Conservation (phyloP, 2,888 invertebrate genomes). For the Spisula subtruncata region DNA sequence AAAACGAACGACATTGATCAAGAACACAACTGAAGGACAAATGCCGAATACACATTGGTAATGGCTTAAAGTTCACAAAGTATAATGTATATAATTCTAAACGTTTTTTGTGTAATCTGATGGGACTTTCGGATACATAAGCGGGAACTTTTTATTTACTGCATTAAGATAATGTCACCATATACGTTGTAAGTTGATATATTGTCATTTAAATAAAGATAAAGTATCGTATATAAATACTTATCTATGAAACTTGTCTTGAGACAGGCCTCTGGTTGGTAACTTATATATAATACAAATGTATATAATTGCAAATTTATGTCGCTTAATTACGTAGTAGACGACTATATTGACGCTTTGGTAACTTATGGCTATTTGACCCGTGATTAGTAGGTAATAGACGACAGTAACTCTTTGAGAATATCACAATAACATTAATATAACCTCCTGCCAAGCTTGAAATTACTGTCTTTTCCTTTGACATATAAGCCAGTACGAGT, state of each 20-base stretch:
- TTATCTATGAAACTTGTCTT: neutral
- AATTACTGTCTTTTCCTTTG: neutral
- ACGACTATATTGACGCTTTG: neutral
- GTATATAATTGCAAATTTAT: neutral
- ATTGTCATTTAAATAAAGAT: neutral
- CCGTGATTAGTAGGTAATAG: neutral
- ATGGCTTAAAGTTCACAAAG: too few species aligned
- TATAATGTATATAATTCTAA: too few species aligned
- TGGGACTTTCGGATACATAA: too few species aligned
- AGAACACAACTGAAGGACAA: too few species aligned
- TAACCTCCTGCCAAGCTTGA: neutral
- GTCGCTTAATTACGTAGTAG: neutral
- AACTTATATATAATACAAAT: neutral
- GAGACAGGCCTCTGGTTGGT: neutral
- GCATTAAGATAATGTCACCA: too few species aligned
- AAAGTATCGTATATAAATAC: neutral
- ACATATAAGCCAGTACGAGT: neutral
- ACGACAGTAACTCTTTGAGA: neutral
- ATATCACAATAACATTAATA: conserved; percentile 1
- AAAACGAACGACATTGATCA: too few species aligned
- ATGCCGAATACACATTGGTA: too few species aligned
- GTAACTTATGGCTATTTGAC: neutral
- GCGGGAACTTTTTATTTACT: too few species aligned
- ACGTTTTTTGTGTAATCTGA: too few species aligned
- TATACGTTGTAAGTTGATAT: neutral